Base-by-base conservation (phyloP, 1,140 invertebrate genomes). In the Bombyx mandarina region DNA sequence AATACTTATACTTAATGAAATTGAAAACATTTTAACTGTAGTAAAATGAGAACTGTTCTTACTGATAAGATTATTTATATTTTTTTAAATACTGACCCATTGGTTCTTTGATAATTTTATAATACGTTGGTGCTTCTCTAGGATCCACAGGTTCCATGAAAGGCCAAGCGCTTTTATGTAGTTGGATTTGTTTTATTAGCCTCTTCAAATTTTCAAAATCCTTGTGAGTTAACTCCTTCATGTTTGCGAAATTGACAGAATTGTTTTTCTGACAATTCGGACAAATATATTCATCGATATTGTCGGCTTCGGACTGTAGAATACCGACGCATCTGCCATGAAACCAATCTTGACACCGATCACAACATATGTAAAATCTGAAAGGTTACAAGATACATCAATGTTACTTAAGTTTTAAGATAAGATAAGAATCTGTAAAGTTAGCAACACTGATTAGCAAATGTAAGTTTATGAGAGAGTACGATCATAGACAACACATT, bases 301-400 rank as follows among this genome's bases (percentile, higher is more conserved):
- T 94, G 75, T 98, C 96, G 6, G 96, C 97, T 82, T 99, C 97
- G 4, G 93, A 94, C 78, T 98, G 96, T 43, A 98, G 88, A 71
- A 99, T 97, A 8, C 97, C 98, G 7, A 99, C 97, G 86, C 98
- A 99, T 54, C 95, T 90, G 5, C 98, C 98, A 83, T 99, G 98
- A 88, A 99, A 99, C 98, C 98, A 99, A 85, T 99, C 97, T 84
- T 99, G 96, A 88, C 98, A 99, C 54, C 94, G 92, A 84, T 99
- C 98, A 88, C 98, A 99, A 71, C 97, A 98, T 73, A 99, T 99
- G 80, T 97, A 98, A 91, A 98, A 96, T 74, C 94, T 95, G 67
- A 35, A 77, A 76, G 68, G 26, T 35, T 35, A 2, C 26, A 35
- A 35, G 26, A 35, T 3, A 5, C 26, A 2, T 5, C 26, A 35